These are phyloP conservation scores for Serrognathus titanus DNA, from an alignment of 2,888 invertebrate genomes.

Conservation along the genomic window DNA sequence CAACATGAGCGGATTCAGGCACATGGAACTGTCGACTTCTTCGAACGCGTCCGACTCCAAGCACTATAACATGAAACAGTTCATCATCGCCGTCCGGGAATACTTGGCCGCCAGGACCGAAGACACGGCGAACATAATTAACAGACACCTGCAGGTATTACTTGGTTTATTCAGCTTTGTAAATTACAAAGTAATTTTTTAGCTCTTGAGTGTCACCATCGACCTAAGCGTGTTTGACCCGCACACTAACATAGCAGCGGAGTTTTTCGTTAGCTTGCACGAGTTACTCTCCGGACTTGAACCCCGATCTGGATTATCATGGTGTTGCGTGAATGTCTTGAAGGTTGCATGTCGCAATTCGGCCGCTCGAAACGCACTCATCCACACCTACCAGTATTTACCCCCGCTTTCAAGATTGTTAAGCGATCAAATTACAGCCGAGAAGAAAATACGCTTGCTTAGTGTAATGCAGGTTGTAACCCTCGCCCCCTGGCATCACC, in stretches of 20 bases:
- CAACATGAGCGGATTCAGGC: background rate
- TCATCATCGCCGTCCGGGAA: conserved; percentile 54
- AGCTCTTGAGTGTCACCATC: conserved; percentile 62
- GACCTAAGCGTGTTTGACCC: conserved; percentile 67
- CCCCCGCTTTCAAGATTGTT: conserved; percentile 62
- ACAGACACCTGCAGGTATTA: conserved; percentile 47
- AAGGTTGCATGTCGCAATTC: conserved; percentile 61
- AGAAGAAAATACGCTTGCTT: conserved; percentile 62
- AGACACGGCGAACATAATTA: conserved; percentile 53
- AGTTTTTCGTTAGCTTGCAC: conserved; percentile 66
- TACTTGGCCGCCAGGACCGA: conserved; percentile 55
- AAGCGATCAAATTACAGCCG: conserved; percentile 58
- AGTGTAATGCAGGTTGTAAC: conserved; percentile 59
- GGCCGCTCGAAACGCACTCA: conserved; percentile 60
- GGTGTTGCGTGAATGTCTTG: conserved; percentile 66
- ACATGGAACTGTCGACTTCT: background rate
- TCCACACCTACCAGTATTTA: conserved; percentile 68
- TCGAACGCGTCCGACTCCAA: conserved; percentile 18
- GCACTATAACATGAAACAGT: conserved; percentile 50
- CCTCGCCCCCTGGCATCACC: background rate
- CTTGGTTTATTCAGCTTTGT: background rate
- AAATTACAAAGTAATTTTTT: conserved; percentile 19
- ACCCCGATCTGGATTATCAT: conserved; percentile 57
- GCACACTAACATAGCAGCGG: conserved; percentile 58
- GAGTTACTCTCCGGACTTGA: conserved; percentile 60